A percentile compares a stretch with the other conserved stretches of the same genome.
Evolutionary conservation across 2,113 vertebrate species (phyloP).

Genomic region (Rhinoderma darwinii): DNA sequence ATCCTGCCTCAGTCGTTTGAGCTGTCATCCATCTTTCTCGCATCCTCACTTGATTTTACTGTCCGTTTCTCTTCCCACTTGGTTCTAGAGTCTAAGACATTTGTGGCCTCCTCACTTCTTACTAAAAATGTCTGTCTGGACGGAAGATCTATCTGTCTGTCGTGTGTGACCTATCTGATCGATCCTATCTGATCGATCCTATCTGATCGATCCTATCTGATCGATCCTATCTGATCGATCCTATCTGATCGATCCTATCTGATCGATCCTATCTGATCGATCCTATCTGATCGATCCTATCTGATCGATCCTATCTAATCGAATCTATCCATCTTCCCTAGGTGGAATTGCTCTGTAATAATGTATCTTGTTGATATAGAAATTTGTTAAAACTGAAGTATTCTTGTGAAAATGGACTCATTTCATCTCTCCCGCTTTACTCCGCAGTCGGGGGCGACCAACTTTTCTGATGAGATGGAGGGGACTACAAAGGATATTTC

Average conservation of each 20-base stretch:
- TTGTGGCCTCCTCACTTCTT: background rate
- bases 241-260: too few relatives aligned
- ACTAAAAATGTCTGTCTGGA: background rate
- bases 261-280: too few relatives aligned
- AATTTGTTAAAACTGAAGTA: background rate
- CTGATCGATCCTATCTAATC: too few relatives aligned
- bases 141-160: too few relatives aligned
- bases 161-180: too few relatives aligned
- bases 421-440: constrained; percentile 9
- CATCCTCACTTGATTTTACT: too few relatives aligned
- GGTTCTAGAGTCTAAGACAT: background rate
- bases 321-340: too few relatives aligned
- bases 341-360: background rate
- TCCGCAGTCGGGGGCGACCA: constrained; percentile 46
- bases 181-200: too few relatives aligned
- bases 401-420: background rate
- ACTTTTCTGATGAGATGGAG: constrained; percentile 62
- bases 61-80: background rate
- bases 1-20: background rate
- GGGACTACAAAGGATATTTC: constrained; percentile 73
- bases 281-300: too few relatives aligned
- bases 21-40: background rate
- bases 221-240: too few relatives aligned
- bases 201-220: too few relatives aligned
- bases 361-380: background rate